A percentile compares a stretch with the other conserved stretches of the same genome.
phyloP scores from a whole-genome alignment of 2,113 vertebrate species.

The Aspidoscelis tigris region DNA sequence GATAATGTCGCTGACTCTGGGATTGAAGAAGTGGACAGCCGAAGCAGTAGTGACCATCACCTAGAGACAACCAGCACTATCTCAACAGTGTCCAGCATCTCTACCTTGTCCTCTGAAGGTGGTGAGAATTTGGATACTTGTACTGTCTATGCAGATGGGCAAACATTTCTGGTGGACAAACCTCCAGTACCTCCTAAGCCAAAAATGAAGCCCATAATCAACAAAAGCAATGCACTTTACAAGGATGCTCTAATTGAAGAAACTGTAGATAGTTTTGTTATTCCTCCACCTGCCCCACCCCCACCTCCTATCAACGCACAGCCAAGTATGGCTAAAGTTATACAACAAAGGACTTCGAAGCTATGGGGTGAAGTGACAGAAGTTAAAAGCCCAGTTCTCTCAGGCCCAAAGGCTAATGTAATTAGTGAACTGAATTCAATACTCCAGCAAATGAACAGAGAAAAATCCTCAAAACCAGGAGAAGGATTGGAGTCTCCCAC shows the following conservation, averaged over 20 bases:
- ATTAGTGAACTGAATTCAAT: constrained; percentile 97
- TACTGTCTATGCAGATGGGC: constrained; percentile 92
- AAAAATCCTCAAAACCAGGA: constrained; percentile 86
- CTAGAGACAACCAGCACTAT: constrained; percentile 97
- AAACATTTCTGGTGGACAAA: constrained; percentile 91
- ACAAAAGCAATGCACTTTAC: constrained; percentile 90
- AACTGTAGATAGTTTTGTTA: constrained; percentile 84
- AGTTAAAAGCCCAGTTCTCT: constrained; percentile 87
- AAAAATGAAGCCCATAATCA: constrained; percentile 93
- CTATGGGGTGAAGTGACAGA: constrained; percentile 91
- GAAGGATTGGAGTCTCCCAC: constrained; percentile 86
- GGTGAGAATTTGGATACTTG: constrained; percentile 91
- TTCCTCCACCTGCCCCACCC: constrained; percentile 85
- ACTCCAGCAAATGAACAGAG: constrained; percentile 95
- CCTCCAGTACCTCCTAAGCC: constrained; percentile 97
- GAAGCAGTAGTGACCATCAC: constrained; percentile 92
- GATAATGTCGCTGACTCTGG: constrained; percentile 91
- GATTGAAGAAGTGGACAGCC: constrained; percentile 93
- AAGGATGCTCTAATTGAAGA: constrained; percentile 91
- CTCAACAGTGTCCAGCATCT: constrained; percentile 94
- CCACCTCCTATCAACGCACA: constrained; percentile 80
- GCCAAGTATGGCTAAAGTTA: constrained; percentile 80
- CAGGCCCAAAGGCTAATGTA: constrained; percentile 92
- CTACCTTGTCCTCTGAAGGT: constrained; percentile 95
- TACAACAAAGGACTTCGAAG: constrained; percentile 91